phyloP scores from a whole-genome alignment of 2,113 vertebrate genomes.

The Zeus faber region DNA sequence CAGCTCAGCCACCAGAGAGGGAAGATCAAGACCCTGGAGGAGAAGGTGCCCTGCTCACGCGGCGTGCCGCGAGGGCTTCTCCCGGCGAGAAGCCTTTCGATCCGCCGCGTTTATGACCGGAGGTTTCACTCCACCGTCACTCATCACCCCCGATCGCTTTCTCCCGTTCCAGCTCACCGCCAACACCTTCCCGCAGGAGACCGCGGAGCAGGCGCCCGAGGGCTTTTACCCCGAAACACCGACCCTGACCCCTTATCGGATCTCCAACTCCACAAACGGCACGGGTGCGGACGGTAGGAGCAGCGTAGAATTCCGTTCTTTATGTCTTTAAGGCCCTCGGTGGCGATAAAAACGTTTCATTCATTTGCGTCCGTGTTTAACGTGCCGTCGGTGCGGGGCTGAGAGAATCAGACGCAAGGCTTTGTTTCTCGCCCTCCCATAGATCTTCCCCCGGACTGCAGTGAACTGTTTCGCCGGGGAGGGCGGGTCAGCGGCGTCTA shows the following conservation, averaged over 20 bases:
- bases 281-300: neutral
- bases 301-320: neutral
- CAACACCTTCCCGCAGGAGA: conserved; percentile 62
- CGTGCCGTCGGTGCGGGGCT: neutral
- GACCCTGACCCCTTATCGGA: conserved; percentile 56
- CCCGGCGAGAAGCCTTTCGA: neutral
- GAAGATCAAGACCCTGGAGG: conserved; percentile 70
- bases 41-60: conserved; percentile 52
- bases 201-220: conserved; percentile 55
- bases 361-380: neutral
- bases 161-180: conserved; percentile 34
- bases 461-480: conserved; percentile 73
- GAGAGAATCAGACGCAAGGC: neutral
- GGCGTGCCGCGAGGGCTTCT: neutral
- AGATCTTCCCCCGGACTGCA: conserved; percentile 79
- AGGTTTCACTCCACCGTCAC: neutral
- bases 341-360: neutral
- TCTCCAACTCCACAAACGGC: conserved; percentile 41
- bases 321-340: neutral
- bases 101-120: too few species aligned
- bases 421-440: neutral
- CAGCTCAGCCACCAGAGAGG: conserved; percentile 66
- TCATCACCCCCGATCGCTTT: too few species aligned
- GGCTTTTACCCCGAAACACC: conserved; percentile 44
- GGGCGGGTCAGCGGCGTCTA: conserved; percentile 74